Conservation (phyloP, 2,888 invertebrate species). For the Sinopyrophorus schimmeli region DNA sequence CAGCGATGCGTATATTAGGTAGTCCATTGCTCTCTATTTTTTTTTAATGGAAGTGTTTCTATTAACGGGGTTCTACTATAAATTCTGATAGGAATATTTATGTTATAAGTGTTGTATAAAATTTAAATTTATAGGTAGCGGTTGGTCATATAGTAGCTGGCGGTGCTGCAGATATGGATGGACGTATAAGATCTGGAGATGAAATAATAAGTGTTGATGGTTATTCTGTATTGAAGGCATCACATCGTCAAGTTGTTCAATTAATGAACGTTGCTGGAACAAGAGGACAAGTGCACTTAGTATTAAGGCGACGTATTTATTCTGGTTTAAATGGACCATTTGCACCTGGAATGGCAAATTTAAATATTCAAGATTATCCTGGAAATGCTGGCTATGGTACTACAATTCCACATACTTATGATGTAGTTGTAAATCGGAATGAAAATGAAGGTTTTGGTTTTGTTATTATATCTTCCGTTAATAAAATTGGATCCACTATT, state of each 20-base stretch:
- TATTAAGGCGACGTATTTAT: constrained; percentile 62
- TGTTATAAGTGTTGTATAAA: no score
- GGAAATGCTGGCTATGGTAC: constrained; percentile 20
- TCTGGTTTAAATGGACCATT: constrained; percentile 30
- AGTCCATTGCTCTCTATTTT: no score
- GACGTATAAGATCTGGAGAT: constrained; percentile 88
- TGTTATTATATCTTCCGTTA: constrained; percentile 95
- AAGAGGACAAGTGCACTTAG: constrained; percentile 82
- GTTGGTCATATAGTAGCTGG: constrained; percentile 97
- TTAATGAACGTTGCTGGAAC: constrained; percentile 88
- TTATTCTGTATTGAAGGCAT: constrained; percentile 66
- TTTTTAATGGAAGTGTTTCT: no score
- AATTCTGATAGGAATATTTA: no score
- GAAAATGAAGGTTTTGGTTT: constrained; percentile 99
- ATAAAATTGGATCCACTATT: constrained; percentile 85
- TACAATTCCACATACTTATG: constrained; percentile 66
- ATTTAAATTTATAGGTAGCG: constrained; percentile 81
- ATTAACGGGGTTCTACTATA: no score
- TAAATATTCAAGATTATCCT: constrained; percentile 33
- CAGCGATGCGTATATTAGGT: no score
- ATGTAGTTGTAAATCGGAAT: constrained; percentile 86
- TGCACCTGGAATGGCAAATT: constrained; percentile 10
- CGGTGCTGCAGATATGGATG: constrained; percentile 92
- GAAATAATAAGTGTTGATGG: constrained; percentile 94
- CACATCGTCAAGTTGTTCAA: constrained; percentile 92